These are phyloP conservation scores for Leptopilina clavipes DNA, from an alignment of 1,140 invertebrate species.

Conservation along the genomic window DNA sequence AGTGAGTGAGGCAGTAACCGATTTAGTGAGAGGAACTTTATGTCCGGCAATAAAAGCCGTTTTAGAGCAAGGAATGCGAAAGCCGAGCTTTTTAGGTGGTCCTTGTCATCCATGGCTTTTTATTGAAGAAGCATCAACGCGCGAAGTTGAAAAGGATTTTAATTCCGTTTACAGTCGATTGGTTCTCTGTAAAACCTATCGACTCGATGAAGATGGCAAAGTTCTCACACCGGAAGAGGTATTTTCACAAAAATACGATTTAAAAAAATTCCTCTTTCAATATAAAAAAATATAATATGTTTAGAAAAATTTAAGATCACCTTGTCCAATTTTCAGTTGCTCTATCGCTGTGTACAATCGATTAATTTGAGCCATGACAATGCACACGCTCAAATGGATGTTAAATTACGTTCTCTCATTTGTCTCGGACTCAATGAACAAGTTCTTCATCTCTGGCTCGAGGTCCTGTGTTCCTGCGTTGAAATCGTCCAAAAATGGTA, in stretches of 20 bases:
- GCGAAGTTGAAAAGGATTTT: constrained; percentile 98
- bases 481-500: constrained; percentile 98
- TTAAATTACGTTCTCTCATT: constrained; percentile 95
- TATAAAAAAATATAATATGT: constrained; percentile 5
- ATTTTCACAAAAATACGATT: constrained; percentile 39
- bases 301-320: not conserved
- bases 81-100: constrained; percentile 88
- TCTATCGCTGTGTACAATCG: constrained; percentile 96
- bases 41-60: constrained; percentile 96
- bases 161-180: constrained; percentile 98
- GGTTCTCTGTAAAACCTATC: constrained; percentile 98
- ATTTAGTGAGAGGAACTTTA: constrained; percentile 94
- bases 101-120: constrained; percentile 99
- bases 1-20: constrained; percentile 95
- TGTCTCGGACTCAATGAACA: constrained; percentile 97
- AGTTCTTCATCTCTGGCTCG: constrained; percentile 98
- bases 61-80: constrained; percentile 96
- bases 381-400: constrained; percentile 98
- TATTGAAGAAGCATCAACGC: constrained; percentile 96
- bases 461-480: constrained; percentile 96
- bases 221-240: constrained; percentile 98
- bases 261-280: constrained; percentile 5
- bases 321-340: constrained; percentile 75
- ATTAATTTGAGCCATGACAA: constrained; percentile 97
- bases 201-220: constrained; percentile 99